Conservation (phyloP, 2,888 invertebrate species). For the Euzophera pinguis region DNA sequence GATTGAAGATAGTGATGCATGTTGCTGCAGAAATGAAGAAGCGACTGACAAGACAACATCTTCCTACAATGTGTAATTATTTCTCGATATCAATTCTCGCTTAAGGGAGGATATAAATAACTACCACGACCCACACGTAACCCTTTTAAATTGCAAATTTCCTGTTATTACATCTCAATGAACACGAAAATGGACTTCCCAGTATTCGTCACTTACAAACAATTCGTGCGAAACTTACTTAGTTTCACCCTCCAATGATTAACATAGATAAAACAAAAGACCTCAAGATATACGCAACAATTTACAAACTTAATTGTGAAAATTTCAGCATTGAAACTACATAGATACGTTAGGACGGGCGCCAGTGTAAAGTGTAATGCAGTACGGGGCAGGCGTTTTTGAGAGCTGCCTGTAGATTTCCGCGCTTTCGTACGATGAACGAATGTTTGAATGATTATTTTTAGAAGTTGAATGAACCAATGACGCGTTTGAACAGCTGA, state of each 20-base stretch:
- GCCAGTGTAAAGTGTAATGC: constrained; percentile 52
- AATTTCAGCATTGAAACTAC: constrained; percentile 45
- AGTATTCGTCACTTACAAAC: constrained; percentile 3
- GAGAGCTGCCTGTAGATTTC: constrained; percentile 28
- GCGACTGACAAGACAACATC: too few relatives aligned
- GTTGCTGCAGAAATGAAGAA: too few relatives aligned
- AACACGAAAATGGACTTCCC: constrained; percentile 7
- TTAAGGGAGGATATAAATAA: too few relatives aligned
- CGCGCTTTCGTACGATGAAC: constrained; percentile 3
- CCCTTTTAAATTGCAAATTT: background rate
- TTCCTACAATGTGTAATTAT: too few relatives aligned
- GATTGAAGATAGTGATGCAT: too few relatives aligned
- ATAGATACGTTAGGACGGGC: constrained; percentile 44
- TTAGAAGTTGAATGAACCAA: constrained; percentile 31
- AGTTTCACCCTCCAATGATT: constrained; percentile 17
- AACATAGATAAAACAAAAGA: constrained; percentile 21
- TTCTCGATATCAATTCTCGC: too few relatives aligned
- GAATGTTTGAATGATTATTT: constrained; percentile 24
- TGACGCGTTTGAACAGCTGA: constrained; percentile 33
- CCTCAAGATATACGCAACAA: constrained; percentile 13
- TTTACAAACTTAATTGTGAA: constrained; percentile 27
- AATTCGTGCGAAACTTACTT: constrained; percentile 9
- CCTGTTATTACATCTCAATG: constrained; percentile 1
- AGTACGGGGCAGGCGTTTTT: constrained; percentile 48
- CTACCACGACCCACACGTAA: too few relatives aligned